These are phyloP conservation scores for Drosophila dunni DNA, from an alignment of 1,140 invertebrate genomes.

Conservation along the genomic window DNA sequence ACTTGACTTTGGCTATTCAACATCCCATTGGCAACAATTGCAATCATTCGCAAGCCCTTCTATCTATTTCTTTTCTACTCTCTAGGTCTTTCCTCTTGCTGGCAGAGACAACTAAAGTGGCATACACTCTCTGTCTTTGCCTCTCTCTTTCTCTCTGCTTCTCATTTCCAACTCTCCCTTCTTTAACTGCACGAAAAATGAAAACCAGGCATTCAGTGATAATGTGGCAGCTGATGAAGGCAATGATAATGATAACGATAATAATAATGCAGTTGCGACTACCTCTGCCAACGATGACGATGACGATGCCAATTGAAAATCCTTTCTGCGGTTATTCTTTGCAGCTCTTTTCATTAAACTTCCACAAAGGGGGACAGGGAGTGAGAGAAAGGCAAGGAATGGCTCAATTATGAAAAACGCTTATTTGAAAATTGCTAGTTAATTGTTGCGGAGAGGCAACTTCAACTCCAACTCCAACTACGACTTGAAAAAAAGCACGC, in stretches of 20 bases:
- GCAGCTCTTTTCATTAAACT: conserved; percentile 59
- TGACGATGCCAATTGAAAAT: conserved; percentile 76
- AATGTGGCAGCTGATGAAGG: conserved; percentile 75
- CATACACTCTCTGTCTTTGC: background rate
- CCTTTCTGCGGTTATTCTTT: conserved; percentile 59
- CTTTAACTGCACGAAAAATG: conserved; percentile 53
- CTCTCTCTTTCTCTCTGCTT: background rate
- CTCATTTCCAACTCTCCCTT: background rate
- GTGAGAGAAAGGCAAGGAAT: background rate
- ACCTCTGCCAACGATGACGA: conserved; percentile 49
- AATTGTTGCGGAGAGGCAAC: conserved; percentile 60
- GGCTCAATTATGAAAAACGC: conserved; percentile 73
- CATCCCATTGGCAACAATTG: conserved; percentile 65
- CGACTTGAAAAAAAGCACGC: conserved; percentile 10
- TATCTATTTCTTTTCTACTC: background rate
- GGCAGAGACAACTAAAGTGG: conserved; percentile 47
- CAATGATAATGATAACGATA: conserved; percentile 62
- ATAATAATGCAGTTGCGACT: conserved; percentile 57
- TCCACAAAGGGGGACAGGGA: background rate
- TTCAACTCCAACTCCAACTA: conserved; percentile 24
- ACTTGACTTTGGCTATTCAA: conserved; percentile 54
- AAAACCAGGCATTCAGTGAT: conserved; percentile 62
- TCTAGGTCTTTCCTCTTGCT: background rate
- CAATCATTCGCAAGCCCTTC: conserved; percentile 32
- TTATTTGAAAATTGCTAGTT: conserved; percentile 82